Percentiles rank a stretch among this genome's conserved stretches.
phyloP scores from a whole-genome alignment of 1,140 invertebrate species.

The Colletes latitarsis region DNA sequence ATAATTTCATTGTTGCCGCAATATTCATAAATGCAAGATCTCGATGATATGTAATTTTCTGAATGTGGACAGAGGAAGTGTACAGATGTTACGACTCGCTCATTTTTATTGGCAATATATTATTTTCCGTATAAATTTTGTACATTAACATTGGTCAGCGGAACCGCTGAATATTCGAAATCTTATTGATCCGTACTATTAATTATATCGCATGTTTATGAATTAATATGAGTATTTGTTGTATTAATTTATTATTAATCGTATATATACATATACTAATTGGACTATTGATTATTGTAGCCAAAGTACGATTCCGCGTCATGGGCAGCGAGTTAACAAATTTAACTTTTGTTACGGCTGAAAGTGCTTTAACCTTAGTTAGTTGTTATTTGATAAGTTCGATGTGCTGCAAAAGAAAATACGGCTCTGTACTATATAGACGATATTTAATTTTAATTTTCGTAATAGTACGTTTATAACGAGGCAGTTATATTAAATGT shows the following conservation, averaged over 20 bases:
- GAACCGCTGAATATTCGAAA: constrained; percentile 50
- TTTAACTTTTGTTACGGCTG: constrained; percentile 26
- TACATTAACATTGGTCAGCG: constrained; percentile 31
- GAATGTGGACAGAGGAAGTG: neutral
- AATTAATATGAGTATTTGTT: constrained; percentile 53
- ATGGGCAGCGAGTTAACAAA: constrained; percentile 15
- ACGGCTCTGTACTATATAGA: neutral
- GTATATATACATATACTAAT: constrained; percentile 12
- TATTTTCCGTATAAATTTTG: constrained; percentile 32
- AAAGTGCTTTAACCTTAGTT: neutral
- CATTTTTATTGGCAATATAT: constrained; percentile 45
- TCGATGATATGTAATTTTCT: constrained; percentile 24
- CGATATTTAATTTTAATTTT: constrained; percentile 25
- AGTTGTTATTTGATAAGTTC: constrained; percentile 12
- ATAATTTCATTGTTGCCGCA: constrained; percentile 31
- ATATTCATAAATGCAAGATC: constrained; percentile 27
- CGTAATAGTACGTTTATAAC: constrained; percentile 14
- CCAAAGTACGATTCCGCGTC: constrained; percentile 25
- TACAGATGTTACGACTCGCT: constrained; percentile 22
- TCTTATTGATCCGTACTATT: constrained; percentile 67
- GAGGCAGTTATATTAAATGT: constrained; percentile 35
- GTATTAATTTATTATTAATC: constrained; percentile 59
- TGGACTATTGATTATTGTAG: neutral
- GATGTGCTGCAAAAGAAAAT: neutral
- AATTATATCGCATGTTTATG: constrained; percentile 57